Base-by-base conservation (phyloP, 30 jellyfish, hydroid and myxozoan genomes). In the Haliclystus octoradiatus region DNA sequence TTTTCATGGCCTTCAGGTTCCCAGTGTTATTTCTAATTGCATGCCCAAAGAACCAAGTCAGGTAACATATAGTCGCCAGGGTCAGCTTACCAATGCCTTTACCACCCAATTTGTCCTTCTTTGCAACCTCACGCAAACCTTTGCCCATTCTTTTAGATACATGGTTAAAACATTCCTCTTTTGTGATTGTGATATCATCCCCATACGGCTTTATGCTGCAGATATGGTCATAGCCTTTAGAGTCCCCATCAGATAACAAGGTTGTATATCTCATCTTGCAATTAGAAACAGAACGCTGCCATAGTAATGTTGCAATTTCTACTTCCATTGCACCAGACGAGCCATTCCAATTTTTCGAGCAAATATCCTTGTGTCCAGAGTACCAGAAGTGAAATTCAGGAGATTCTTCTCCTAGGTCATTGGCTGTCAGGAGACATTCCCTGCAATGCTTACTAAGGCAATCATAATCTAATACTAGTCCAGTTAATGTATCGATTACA, bases 81-180 rank as follows among this genome's bases (percentile, higher is more conserved):
- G 78, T 74, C 27, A 74, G 63, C 50, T 74, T n/a, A n/a, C n/a
- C n/a, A n/a, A n/a, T 74, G 3, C 85, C 85, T 53, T 50, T 74
- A 14, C 77, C 78, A 32, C 57, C 26, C 12, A 74, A 63, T 40
- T 77, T 35, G 30, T 74, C 63, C 72, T 64, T 51, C 34, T 74
- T 70, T 13, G 72, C 78, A 29, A 50, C 50, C 25, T 52, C 68
- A n/a, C 67, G 19, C 26, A 77, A 53, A 30, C 80, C 89, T 2
- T 74, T 77, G 22, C 89, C 75, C 89, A 67, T 77, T 28, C 81
- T 32, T 50, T 77, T 77, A 0, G 80, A 66, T 0, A 77, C 70
- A 25, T 77, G 75, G 61, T 66, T 66, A 27, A 77, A 34, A 33
- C 80, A 77, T 32, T 77, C 88, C 50, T 66, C 89, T 57, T 67